Base-by-base conservation (phyloP, 2,888 invertebrate species). In the Halocaridina rubra region DNA sequence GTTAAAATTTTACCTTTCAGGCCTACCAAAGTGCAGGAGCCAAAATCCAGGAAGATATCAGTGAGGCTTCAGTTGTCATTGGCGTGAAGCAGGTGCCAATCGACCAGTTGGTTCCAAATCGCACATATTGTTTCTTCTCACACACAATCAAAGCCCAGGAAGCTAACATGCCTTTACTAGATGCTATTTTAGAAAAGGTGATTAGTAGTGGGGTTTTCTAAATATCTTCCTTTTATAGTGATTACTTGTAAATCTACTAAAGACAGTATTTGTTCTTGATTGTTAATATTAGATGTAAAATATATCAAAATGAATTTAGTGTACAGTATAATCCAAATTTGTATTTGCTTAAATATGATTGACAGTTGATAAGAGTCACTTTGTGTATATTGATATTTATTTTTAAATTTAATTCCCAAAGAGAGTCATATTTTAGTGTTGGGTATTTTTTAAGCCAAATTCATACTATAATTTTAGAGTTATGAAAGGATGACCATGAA, bases 141-240 rank as follows among this genome's bases (percentile, higher is more conserved):
- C 99, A 99, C 91, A 99, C 99, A 0, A 99, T 99, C 89, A 99
- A 89, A 46, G 99, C 98, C 0, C 99, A 99, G 91, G 98, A 98
- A 90, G 95, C 95, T 59, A 99, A 99, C 91, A 99, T 99, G 99
- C 95, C 97, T 0, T 93, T 99, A 89, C 91, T 99, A 88, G 99
- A 99, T 91, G 97, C 98, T 3, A 95, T 99, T 88, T 91, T 99
- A 79, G 98, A 98, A 90, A 98, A 97, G 92, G 94, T 94, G 86
- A 7, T 61, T 0, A 24, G 22, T 32, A 75, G 46, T 57, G 22
- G 27, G n/a, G 8, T 74, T 10, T 32, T 27, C n/a, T 8, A 8
- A 2, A 16, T 7, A 7, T 1, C 16, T 67, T 67, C 27, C 5
- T 24, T n/a, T 27, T 67, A 10, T 67, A 64, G 3, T 24, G 8